Conservation (phyloP, 1,140 invertebrate genomes). For the Drosophila obscura region DNA sequence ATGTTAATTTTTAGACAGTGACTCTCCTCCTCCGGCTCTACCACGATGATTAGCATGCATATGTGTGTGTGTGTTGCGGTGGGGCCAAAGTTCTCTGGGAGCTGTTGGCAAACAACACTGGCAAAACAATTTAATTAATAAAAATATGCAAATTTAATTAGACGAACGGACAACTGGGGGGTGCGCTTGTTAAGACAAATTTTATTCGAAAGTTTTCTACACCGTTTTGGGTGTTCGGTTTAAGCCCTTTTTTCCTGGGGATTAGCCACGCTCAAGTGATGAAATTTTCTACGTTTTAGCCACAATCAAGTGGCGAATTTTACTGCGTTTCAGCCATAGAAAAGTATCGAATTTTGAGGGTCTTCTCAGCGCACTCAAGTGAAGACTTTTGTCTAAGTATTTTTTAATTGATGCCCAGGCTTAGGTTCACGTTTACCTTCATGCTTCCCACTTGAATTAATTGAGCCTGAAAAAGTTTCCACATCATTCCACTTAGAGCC, state of each 20-base stretch:
- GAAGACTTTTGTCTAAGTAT: slow-evolving; percentile 33
- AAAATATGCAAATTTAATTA: slow-evolving; percentile 82
- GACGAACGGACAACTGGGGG: neutral
- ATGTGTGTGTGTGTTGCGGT: slow-evolving; percentile 15
- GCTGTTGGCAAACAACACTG: slow-evolving; percentile 62
- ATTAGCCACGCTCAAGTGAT: slow-evolving; percentile 25
- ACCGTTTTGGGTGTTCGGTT: slow-evolving; percentile 21
- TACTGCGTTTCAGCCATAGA: slow-evolving; percentile 7
- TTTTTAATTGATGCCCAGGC: slow-evolving; percentile 63
- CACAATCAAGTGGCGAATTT: neutral
- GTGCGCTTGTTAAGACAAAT: slow-evolving; percentile 32
- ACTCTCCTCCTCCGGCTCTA: slow-evolving; percentile 20
- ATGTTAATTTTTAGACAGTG: slow-evolving; percentile 56
- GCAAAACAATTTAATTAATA: slow-evolving; percentile 78
- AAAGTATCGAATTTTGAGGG: no score
- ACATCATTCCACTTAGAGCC: slow-evolving; percentile 14
- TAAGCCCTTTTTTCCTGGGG: slow-evolving; percentile 34
- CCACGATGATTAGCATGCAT: slow-evolving; percentile 43
- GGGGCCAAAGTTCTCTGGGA: slow-evolving; percentile 11
- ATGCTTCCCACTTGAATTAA: slow-evolving; percentile 47
- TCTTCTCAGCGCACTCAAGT: neutral
- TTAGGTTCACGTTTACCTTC: slow-evolving; percentile 19
- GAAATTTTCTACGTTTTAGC: no score
- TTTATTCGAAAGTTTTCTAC: slow-evolving; percentile 32
- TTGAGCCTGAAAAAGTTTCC: slow-evolving; percentile 57